Conservation (phyloP, 30 jellyfish, hydroid and myxozoan species). For the Hydractinia symbiolongicarpus region DNA sequence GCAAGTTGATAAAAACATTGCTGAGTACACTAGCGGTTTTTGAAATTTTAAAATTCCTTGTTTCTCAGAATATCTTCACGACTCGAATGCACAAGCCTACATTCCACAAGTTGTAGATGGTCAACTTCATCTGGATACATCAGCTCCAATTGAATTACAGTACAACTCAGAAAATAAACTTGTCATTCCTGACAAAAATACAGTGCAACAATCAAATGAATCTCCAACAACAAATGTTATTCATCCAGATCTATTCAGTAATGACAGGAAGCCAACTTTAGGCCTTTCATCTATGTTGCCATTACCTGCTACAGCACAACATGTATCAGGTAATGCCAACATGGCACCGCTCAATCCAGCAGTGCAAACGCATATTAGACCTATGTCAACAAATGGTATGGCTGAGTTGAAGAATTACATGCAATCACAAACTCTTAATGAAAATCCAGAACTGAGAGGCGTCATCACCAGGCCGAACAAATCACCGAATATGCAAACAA, state of each 20-base stretch:
- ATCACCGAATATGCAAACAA: no score
- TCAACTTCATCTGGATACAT: conserved; percentile 11
- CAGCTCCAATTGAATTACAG: neutral
- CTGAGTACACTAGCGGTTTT: no score
- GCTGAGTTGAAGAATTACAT: conserved; percentile 27
- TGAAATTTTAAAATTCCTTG: neutral
- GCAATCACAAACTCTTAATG: conserved; percentile 17
- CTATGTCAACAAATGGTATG: conserved; percentile 11
- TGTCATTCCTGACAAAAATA: neutral
- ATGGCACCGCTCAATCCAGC: conserved; percentile 16
- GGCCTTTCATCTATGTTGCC: neutral
- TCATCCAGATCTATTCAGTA: no score
- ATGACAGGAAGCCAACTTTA: neutral
- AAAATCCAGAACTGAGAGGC: neutral
- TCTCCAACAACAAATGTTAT: neutral
- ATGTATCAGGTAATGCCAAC: neutral
- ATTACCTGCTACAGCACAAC: neutral
- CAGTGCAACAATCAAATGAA: no score
- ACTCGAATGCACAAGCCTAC: conserved; percentile 33
- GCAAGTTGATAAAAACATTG: no score
- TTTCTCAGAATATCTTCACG: conserved; percentile 21
- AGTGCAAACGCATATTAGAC: conserved; percentile 17
- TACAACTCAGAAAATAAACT: conserved; percentile 3
- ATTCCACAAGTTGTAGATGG: conserved; percentile 21
- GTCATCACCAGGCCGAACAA: neutral